Conservation (phyloP, 2,888 invertebrate genomes). For the Protonemura montana region DNA sequence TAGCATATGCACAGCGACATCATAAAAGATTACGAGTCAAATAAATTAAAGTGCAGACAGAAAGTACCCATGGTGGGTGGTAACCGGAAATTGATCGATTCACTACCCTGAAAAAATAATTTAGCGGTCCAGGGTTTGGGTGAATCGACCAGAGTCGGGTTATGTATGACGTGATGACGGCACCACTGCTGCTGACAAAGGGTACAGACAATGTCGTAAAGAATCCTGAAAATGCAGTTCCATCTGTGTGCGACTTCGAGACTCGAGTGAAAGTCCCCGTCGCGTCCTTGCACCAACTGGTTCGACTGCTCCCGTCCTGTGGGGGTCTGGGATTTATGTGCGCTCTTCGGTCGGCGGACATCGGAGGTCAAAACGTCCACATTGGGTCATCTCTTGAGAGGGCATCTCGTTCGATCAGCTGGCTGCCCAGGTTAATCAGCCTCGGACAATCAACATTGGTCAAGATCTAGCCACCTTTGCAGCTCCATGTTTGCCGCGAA, state of each 20-base stretch:
- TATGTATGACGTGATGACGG: too few relatives aligned
- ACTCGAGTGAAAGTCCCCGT: background rate
- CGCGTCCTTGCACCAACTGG: slow-evolving; percentile 1
- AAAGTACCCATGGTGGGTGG: background rate
- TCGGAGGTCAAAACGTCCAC: background rate
- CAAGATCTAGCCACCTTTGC: background rate
- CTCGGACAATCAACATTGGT: background rate
- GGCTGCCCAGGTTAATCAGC: background rate
- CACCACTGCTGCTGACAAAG: too few relatives aligned
- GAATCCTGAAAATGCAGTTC: background rate
- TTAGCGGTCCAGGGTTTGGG: too few relatives aligned
- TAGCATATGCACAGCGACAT: background rate
- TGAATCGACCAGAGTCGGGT: too few relatives aligned
- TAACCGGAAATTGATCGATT: too few relatives aligned
- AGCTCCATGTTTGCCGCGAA: background rate
- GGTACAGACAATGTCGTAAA: too few relatives aligned
- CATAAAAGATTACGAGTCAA: background rate
- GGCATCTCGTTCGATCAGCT: background rate
- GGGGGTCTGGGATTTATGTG: background rate
- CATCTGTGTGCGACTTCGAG: background rate
- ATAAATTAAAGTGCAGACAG: background rate
- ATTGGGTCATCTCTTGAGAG: slow-evolving; percentile 13
- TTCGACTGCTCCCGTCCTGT: background rate
- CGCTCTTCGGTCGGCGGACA: background rate
- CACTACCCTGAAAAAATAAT: too few relatives aligned